phyloP scores from a whole-genome alignment of 1,140 invertebrate species.

The Acyrthosiphon pisum region DNA sequence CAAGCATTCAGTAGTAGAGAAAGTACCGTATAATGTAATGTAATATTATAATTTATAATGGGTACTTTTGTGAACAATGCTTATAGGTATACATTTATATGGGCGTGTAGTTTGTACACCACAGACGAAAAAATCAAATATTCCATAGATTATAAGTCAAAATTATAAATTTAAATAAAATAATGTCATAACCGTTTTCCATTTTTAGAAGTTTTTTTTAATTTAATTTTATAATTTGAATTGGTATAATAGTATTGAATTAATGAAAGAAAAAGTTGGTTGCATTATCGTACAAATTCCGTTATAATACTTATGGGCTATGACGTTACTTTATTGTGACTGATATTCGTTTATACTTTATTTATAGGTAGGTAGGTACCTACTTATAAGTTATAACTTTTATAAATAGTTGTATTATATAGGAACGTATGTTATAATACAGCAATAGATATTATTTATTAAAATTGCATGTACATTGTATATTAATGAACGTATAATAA shows the following conservation, averaged over 20 bases:
- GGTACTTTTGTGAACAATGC: conserved; percentile 28
- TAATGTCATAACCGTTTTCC: not conserved
- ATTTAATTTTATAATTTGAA: not conserved
- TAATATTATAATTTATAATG: conserved; percentile 24
- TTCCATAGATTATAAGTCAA: not conserved
- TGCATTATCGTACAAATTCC: not conserved
- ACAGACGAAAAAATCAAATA: not conserved
- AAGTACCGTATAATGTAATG: conserved; percentile 27
- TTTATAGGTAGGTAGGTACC: not conserved
- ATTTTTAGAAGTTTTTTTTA: not conserved
- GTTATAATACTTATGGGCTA: not conserved
- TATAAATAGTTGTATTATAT: too few species aligned
- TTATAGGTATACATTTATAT: not conserved
- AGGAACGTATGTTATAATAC: not conserved
- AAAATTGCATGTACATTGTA: not conserved
- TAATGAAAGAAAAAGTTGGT: not conserved
- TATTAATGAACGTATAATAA: not conserved
- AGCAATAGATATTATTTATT: not conserved
- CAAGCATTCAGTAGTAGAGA: not conserved
- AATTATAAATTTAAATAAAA: not conserved
- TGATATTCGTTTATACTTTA: not conserved
- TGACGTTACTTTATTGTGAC: not conserved
- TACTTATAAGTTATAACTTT: not conserved
- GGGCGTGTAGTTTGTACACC: not conserved
- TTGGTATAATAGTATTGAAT: not conserved